A percentile compares a stretch with the other conserved stretches of the same genome.
These are phyloP conservation scores for Podabrus alpinus DNA, from an alignment of 2,888 invertebrate species.

Conservation along the genomic window DNA sequence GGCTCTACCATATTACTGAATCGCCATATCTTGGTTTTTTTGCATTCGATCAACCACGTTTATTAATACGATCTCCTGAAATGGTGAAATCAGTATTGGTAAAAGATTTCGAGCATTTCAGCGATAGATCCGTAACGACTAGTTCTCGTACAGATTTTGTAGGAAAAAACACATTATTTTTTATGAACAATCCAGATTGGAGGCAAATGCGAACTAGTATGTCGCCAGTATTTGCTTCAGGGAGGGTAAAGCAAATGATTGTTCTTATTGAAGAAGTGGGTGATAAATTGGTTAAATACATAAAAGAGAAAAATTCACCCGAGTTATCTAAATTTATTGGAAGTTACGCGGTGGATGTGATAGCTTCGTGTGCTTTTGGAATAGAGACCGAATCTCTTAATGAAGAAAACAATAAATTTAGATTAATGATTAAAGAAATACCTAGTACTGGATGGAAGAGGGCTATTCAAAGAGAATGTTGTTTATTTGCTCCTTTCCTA, in stretches of 20 bases:
- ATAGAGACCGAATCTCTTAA: slow-evolving; percentile 51
- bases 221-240: slow-evolving; percentile 58
- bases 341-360: slow-evolving; percentile 55
- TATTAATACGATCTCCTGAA: slow-evolving; percentile 54
- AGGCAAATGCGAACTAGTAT: slow-evolving; percentile 56
- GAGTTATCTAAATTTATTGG: slow-evolving; percentile 47
- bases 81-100: slow-evolving; percentile 54
- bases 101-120: slow-evolving; percentile 55
- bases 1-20: slow-evolving; percentile 40
- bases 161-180: slow-evolving; percentile 52
- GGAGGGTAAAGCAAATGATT: slow-evolving; percentile 58
- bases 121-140: slow-evolving; percentile 53
- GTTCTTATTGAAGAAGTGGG: neutral
- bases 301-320: slow-evolving; percentile 25
- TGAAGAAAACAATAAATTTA: slow-evolving; percentile 39
- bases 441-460: slow-evolving; percentile 42
- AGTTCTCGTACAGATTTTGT: slow-evolving; percentile 51
- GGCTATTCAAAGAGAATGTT: slow-evolving; percentile 33
- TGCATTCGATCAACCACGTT: slow-evolving; percentile 53
- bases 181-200: slow-evolving; percentile 57
- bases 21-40: slow-evolving; percentile 56
- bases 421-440: slow-evolving; percentile 45
- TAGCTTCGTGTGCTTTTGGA: slow-evolving; percentile 56
- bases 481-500: slow-evolving; percentile 46
- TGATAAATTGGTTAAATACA: neutral